A percentile compares a stretch with the other conserved stretches of the same genome.
Conservation (phyloP, 2,797 vertebrate species). For the Rhabdomys pumilio region DNA sequence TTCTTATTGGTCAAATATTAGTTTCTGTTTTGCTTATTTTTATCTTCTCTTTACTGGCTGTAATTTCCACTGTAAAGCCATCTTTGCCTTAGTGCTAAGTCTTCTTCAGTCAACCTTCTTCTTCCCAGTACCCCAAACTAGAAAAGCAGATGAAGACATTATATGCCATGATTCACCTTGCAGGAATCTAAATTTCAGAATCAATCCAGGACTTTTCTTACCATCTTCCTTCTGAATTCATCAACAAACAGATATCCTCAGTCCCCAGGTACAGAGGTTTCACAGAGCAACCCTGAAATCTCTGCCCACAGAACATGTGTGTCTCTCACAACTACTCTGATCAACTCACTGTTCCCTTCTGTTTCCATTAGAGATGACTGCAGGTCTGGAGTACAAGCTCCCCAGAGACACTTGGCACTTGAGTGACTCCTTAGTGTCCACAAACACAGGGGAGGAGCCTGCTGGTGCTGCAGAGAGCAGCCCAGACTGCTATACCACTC, state of each 20-base stretch:
- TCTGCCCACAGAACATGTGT: background rate
- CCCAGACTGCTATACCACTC: background rate
- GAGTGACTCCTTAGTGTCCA: background rate
- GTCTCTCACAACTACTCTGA: background rate
- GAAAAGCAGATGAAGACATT: background rate
- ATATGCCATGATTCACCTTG: background rate
- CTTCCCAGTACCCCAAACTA: background rate
- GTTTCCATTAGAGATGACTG: background rate
- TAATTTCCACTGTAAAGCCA: background rate
- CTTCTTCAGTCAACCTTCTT: background rate
- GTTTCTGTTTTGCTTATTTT: conserved; percentile 40
- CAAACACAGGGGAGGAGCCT: rapidly evolving
- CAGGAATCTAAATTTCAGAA: background rate
- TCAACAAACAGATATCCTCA: background rate
- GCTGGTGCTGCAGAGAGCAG: background rate
- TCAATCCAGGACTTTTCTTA: background rate
- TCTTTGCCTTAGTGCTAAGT: background rate
- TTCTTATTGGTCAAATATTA: conserved; percentile 31
- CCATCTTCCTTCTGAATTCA: background rate
- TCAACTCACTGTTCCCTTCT: background rate
- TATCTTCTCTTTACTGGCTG: conserved; percentile 21
- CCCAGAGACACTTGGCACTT: background rate
- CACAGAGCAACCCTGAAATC: background rate
- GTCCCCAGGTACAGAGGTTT: background rate
- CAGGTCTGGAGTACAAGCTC: background rate